A percentile compares a stretch with the other conserved stretches of the same genome.
phyloP scores from a whole-genome alignment of 2,888 invertebrate genomes.

The Schizaphis graminum region DNA sequence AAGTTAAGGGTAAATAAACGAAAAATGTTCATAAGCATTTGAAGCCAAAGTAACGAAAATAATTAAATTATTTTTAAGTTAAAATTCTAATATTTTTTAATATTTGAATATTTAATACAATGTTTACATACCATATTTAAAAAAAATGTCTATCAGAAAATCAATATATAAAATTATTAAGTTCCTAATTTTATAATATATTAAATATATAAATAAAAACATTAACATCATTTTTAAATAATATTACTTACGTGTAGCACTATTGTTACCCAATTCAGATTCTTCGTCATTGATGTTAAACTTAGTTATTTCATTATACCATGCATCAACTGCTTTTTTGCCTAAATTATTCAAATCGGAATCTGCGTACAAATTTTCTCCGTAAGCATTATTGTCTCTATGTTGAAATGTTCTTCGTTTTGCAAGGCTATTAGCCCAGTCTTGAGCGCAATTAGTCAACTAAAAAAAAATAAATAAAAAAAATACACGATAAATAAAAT shows the following conservation, averaged over 20 bases:
- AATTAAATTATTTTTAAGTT: no score
- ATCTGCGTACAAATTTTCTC: background rate
- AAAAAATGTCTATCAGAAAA: no score
- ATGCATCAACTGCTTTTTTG: background rate
- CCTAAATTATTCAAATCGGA: background rate
- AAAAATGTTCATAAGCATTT: no score
- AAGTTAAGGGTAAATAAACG: no score
- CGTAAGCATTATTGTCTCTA: background rate
- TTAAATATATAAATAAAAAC: background rate
- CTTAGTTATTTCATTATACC: background rate
- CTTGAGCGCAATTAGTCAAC: slow-evolving; percentile 38
- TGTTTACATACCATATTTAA: no score
- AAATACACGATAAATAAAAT: background rate
- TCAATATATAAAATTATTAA: no score
- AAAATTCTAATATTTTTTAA: no score
- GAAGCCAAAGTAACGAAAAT: no score
- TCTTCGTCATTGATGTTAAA: background rate
- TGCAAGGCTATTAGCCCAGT: background rate
- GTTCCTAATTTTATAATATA: background rate
- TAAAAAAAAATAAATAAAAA: background rate
- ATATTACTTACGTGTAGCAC: background rate
- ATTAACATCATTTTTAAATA: background rate
- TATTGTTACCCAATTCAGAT: fast-evolving
- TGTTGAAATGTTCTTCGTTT: background rate
- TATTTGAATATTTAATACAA: no score